These are phyloP conservation scores for Mustela nigripes DNA, from an alignment of 2,113 vertebrate species.

Conservation along the genomic window DNA sequence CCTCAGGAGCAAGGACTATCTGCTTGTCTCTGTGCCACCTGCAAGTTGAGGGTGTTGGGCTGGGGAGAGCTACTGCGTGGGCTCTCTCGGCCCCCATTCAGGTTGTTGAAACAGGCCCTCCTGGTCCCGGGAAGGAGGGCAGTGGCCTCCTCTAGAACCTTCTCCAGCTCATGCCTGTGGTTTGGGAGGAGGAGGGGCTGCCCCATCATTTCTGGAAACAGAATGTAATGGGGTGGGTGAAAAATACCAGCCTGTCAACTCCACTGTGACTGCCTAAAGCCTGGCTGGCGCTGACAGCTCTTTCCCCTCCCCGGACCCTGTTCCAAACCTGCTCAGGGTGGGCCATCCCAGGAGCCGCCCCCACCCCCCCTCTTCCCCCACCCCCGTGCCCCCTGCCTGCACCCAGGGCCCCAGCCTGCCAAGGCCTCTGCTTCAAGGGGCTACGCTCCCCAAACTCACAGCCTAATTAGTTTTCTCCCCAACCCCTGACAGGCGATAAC, in stretches of 20 bases:
- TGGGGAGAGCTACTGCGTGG: not conserved
- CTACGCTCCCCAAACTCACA: not conserved
- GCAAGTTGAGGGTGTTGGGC: no score
- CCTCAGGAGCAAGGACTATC: fast-evolving
- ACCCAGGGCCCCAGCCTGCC: not conserved
- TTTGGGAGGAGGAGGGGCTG: not conserved
- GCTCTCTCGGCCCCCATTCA: fast-evolving
- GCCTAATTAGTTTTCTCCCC: constrained; percentile 49
- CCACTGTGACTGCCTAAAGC: not conserved
- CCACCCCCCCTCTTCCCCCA: no score
- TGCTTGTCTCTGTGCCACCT: not conserved
- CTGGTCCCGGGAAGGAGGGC: not conserved
- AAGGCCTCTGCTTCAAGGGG: not conserved
- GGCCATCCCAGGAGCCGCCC: not conserved
- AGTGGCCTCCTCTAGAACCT: fast-evolving
- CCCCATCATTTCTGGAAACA: not conserved
- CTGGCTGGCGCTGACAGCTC: not conserved
- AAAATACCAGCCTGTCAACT: not conserved
- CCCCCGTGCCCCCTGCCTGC: not conserved
- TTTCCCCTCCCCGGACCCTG: not conserved
- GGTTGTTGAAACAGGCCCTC: not conserved
- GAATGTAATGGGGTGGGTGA: not conserved
- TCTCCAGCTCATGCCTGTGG: not conserved
- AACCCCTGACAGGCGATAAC: not conserved
- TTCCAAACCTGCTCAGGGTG: not conserved